phyloP scores from a whole-genome alignment of 2,113 vertebrate genomes.

The Gasterosteus aculeatus region DNA sequence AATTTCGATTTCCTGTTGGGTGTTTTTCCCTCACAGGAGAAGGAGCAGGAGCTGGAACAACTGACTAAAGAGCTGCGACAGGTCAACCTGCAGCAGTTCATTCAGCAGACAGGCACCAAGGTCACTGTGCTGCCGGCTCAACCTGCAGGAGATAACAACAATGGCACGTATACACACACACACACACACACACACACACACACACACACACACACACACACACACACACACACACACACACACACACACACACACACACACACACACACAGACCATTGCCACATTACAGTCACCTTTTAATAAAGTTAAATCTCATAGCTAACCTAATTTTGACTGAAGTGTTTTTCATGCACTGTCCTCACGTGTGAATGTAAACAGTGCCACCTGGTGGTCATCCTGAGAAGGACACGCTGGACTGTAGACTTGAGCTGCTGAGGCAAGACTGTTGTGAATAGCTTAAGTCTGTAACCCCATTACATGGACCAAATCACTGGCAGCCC shows the following conservation, averaged over 20 bases:
- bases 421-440: background rate
- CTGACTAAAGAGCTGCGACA: slow-evolving; percentile 96
- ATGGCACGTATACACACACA: slow-evolving; percentile 73
- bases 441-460: slow-evolving; percentile 26
- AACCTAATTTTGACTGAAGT: background rate
- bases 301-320: slow-evolving; percentile 5
- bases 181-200: slow-evolving; percentile 6
- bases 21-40: slow-evolving; percentile 81
- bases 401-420: slow-evolving; percentile 11
- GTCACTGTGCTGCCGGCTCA: slow-evolving; percentile 92
- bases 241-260: background rate
- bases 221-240: too few relatives aligned
- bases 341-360: background rate
- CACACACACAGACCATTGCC: background rate
- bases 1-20: background rate
- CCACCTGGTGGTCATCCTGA: slow-evolving; percentile 48
- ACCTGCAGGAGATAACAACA: slow-evolving; percentile 79
- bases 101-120: slow-evolving; percentile 95
- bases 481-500: slow-evolving; percentile 16
- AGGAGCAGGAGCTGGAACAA: slow-evolving; percentile 93
- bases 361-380: slow-evolving; percentile 41
- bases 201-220: slow-evolving; percentile 2
- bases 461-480: slow-evolving; percentile 32
- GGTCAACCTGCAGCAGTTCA: slow-evolving; percentile 97
- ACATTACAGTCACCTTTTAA: background rate